Conservation (phyloP, 2,113 vertebrate genomes). For the Poecile atricapillus region DNA sequence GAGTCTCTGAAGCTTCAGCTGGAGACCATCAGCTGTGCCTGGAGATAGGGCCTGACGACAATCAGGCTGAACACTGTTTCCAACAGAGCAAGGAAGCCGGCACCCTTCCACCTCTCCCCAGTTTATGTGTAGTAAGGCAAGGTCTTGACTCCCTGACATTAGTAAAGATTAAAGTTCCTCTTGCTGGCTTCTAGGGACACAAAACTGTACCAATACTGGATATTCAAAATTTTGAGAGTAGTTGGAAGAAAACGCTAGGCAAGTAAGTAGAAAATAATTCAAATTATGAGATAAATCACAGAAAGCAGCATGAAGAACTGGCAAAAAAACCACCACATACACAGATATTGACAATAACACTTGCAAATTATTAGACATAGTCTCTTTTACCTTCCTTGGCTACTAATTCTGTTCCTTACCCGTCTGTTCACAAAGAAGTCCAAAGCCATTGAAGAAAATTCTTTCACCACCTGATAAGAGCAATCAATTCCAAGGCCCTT, state of each 20-base stretch:
- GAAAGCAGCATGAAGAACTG: neutral
- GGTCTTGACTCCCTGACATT: neutral
- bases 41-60: fast-evolving
- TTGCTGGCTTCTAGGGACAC: neutral
- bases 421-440: neutral
- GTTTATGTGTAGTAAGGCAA: neutral
- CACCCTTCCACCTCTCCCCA: neutral
- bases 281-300: neutral
- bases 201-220: neutral
- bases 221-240: neutral
- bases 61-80: neutral
- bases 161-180: neutral
- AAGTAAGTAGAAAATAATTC: neutral
- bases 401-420: neutral
- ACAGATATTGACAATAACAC: neutral
- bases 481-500: neutral
- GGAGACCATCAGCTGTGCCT: neutral
- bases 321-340: fast-evolving
- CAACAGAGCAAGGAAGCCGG: neutral
- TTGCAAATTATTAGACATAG: neutral
- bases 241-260: neutral
- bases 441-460: neutral
- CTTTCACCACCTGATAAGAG: neutral
- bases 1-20: neutral
- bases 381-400: neutral